Base-by-base conservation (phyloP, 2,888 invertebrate species). In the Nineta flava region DNA sequence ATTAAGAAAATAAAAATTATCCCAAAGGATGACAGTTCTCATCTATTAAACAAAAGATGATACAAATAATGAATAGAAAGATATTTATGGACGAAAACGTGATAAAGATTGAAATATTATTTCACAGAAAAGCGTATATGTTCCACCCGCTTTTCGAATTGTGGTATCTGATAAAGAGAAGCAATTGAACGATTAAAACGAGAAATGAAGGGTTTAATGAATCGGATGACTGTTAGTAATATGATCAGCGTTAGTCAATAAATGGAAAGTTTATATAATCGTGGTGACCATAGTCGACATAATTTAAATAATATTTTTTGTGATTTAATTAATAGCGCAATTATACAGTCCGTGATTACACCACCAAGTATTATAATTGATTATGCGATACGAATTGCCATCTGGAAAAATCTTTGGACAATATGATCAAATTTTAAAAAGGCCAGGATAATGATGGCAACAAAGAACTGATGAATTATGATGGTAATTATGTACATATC, bases 1-100 rank as follows among this genome's bases (percentile, higher is more conserved):
- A n/a, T n/a, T n/a, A n/a, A n/a, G n/a, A n/a, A n/a, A n/a, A n/a
- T n/a, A n/a, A n/a, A n/a, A n/a, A n/a, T n/a, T n/a, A 52, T 52
- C 4, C 55, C 59, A 46, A 50, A 52, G 45, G 48, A 55, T 45
- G 47, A 52, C 16, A 47, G 52, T 40, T 49, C 49, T 41, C 51
- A 55, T 50, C 21, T 12, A 44, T 21, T 19, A 32, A 45, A 32
- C 50, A 56, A 26, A 51, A 16, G 54, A 55, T 7, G 41, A 51
- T 9, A 50, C 53, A 16, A 53, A 55, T 13, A 59, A 62, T 53
- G 60, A 64, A 9, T 85, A 83, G 82, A 91, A 95, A 71, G 95
- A 96, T 69, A 95, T 96, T 62, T 95, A 96, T 67, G 95, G 95
- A 0, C 74, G 94, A 52, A 75, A 83, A 56, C 74, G 90, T 56